A percentile compares a stretch with the other conserved stretches of the same genome.
Evolutionary conservation across 2,113 vertebrate species (phyloP).

Genomic region (Jaculus jaculus): DNA sequence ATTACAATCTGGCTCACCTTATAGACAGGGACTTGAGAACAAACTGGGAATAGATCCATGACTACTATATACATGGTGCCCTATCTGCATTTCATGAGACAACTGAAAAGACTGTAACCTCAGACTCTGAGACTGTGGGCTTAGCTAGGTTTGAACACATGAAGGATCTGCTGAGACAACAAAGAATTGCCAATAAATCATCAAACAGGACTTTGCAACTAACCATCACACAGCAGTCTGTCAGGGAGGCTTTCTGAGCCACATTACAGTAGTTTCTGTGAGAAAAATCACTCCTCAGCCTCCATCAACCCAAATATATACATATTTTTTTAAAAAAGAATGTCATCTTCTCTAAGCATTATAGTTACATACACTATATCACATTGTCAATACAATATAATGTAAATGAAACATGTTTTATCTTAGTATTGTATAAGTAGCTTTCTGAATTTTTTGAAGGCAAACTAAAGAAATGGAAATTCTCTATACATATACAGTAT

Average conservation of each 20-base stretch:
- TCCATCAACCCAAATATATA: not conserved
- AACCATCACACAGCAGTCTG: not conserved
- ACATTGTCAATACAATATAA: not conserved
- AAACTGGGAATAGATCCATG: not conserved
- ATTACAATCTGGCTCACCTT: conserved; percentile 56
- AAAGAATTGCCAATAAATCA: not conserved
- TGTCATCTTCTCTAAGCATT: not conserved
- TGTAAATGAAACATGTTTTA: not conserved
- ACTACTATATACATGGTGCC: not conserved
- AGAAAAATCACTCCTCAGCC: not conserved
- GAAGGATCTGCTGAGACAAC: conserved; percentile 44
- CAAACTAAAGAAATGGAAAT: not conserved
- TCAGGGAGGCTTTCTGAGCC: not conserved
- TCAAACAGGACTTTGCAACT: not conserved
- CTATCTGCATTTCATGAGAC: not conserved
- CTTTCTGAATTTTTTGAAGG: conserved; percentile 25
- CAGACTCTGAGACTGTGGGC: not conserved
- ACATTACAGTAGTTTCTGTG: not conserved
- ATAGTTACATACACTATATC: conserved; percentile 29
- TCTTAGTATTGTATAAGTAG: conserved; percentile 32
- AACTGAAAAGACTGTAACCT: not conserved
- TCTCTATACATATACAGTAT: not conserved
- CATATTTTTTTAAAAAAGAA: not conserved
- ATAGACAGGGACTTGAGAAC: not conserved
- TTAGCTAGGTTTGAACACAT: not conserved